Conservation (phyloP, 2,113 vertebrate genomes). For the Galbula dea region DNA sequence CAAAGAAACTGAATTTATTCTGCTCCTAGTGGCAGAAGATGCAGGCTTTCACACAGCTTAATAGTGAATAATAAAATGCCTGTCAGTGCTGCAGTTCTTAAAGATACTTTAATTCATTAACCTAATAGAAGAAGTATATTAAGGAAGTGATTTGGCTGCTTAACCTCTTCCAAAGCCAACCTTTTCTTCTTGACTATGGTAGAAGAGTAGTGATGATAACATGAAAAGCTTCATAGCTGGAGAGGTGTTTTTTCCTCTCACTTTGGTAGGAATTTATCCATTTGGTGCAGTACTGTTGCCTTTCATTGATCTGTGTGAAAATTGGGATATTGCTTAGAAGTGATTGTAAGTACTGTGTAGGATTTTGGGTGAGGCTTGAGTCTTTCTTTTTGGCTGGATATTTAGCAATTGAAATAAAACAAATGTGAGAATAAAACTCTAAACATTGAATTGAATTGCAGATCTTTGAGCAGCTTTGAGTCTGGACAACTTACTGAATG, state of each 20-base stretch:
- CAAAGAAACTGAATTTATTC: neutral
- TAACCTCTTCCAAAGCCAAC: neutral
- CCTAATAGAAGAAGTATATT: neutral
- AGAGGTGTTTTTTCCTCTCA: neutral
- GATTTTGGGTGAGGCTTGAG: neutral
- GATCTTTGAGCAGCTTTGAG: constrained; percentile 91
- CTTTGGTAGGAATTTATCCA: neutral
- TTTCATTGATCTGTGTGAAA: neutral
- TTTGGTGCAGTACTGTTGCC: neutral
- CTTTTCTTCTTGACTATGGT: neutral
- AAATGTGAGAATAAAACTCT: constrained; percentile 7
- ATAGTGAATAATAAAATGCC: neutral
- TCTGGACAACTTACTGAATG: constrained; percentile 89
- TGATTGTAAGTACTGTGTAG: neutral
- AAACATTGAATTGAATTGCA: constrained; percentile 70
- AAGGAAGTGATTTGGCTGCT: neutral
- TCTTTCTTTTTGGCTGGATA: neutral
- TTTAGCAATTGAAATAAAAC: neutral
- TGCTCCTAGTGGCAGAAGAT: neutral
- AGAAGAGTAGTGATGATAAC: neutral
- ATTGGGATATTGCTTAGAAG: neutral
- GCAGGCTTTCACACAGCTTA: neutral
- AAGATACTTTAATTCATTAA: neutral
- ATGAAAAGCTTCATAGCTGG: neutral
- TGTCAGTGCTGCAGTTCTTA: neutral